Base-by-base conservation (phyloP, 1,140 invertebrate species). In the Bombyx mandarina region DNA sequence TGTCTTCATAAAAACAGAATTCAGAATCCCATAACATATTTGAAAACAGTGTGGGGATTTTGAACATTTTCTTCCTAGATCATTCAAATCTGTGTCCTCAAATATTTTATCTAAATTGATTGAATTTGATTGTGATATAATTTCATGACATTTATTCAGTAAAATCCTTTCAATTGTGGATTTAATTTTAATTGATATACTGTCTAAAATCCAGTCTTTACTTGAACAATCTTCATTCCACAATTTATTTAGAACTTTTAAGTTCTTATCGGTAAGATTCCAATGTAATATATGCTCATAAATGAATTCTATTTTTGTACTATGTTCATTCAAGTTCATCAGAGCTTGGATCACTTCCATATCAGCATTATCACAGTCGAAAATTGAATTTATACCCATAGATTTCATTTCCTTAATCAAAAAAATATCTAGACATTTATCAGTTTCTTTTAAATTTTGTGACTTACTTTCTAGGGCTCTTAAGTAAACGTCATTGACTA, bases 321-420 rank as follows among this genome's bases (percentile, higher is more conserved):
- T n/a, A 60, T 67, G 61, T 50, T 69, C 35, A 63, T 74, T 73
- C 9, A 86, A 63, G 63, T 86, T 86, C 6, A 76, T 57, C 50
- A 84, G 60, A 35, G 81, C 73, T 66, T 84, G 78, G 4, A 77
- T 53, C 43, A 82, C 57, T 62, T 86, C 82, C 55, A 77, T 77
- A 35, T 78, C 76, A 5, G 72, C 2, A 35, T 35, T 3, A 43
- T 54, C 54, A 43, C 61, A 57, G 50, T 61, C n/a, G 55, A 63
- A 56, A 42, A 51, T 65, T 3, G 54, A n/a, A 18, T 18, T 64
- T 10, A 80, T 52, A 45, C 71, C 58, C 12, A 67, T 52, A 50
- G 73, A 58, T 59, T 74, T 75, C 43, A 71, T 62, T 55, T 61
- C 75, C 57, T 65, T 62, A 18, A 80, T 58, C 44, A 86, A 54